Evolutionary conservation across 1,140 invertebrate species (phyloP), one percentile per base, ranked within the genome.

Genomic region (Epicauta chinensis): DNA sequence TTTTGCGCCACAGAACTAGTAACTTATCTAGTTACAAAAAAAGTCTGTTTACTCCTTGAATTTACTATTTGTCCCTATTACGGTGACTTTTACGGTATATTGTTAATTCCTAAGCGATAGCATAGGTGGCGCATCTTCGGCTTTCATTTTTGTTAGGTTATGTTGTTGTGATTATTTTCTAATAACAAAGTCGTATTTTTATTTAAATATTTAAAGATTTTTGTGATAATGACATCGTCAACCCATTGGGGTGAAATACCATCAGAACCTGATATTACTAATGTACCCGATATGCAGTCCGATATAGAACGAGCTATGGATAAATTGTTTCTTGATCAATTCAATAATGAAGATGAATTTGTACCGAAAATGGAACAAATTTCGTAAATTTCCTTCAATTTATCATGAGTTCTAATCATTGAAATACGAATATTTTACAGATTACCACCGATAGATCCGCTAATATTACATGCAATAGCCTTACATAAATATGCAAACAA

Each of bases 221-320:
- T n/a, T n/a, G n/a, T 23, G 23, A 23, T 23, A 23, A 23, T 0
- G 7, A 23, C 7, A 7, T 23, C 23, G 23, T 23, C 23, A 7
- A 23, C 23, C 23, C 57, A 63, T 51, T 65, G 63, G 63, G 63
- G 61, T 11, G 61, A 65, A 59, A 63, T 60, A 37, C 37, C 58
- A 32, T 36, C 38, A 30, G 34, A 48, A 39, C 3, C 12, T 10
- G 10, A 15, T n/a, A 37, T 32, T 15, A 37, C 31, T 13, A 29
- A 47, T 23, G 35, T 59, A 3, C 64, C 64, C 5, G 59, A 67
- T 44, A 56, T 69, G 13, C 55, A 56, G 7, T 55, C 55, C 44
- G 67, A 67, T 45, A 67, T 69, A 15, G 59, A 66, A 57, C 58
- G 42, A 15, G 59, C 65, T 3, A 69, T 69, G 65, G 57, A 63